phyloP scores from a whole-genome alignment of 2,888 invertebrate genomes.

The Aproaerema taeniolella region DNA sequence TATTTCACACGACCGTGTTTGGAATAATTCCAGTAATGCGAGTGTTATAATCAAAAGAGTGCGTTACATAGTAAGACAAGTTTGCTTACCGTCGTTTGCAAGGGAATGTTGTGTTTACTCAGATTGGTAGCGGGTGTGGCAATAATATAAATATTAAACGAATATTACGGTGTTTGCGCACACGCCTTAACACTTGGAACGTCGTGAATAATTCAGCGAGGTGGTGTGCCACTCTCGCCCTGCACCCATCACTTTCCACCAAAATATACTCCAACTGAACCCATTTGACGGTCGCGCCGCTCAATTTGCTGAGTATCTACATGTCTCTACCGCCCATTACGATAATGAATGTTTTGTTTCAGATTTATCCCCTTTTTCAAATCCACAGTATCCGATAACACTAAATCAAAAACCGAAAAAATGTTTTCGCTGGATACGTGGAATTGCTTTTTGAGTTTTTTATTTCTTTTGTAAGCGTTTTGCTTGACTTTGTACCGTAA shows the following conservation, averaged over 20 bases:
- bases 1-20: conserved; percentile 21
- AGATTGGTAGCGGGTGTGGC: conserved; percentile 43
- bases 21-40: conserved; percentile 25
- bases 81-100: conserved; percentile 40
- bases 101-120: conserved; percentile 39
- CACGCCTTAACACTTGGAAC: conserved; percentile 55
- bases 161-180: conserved; percentile 59
- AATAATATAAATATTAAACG: conserved; percentile 66
- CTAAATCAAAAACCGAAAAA: too few relatives aligned
- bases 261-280: conserved; percentile 6
- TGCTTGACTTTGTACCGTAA: too few relatives aligned
- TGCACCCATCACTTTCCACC: conserved; percentile 20
- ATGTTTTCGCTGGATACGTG: too few relatives aligned
- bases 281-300: conserved; percentile 1
- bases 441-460: too few relatives aligned
- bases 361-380: conserved; percentile 1
- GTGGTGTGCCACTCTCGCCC: conserved; percentile 30
- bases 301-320: conserved; percentile 2
- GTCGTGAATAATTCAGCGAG: conserved; percentile 61
- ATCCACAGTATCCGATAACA: too few relatives aligned
- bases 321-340: conserved; percentile 1
- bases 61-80: conserved; percentile 30
- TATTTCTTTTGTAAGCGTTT: too few relatives aligned
- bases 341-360: conserved; percentile 5
- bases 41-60: conserved; percentile 37